Conservation (phyloP, 1,140 invertebrate species). For the Thaumatotibia leucotreta region DNA sequence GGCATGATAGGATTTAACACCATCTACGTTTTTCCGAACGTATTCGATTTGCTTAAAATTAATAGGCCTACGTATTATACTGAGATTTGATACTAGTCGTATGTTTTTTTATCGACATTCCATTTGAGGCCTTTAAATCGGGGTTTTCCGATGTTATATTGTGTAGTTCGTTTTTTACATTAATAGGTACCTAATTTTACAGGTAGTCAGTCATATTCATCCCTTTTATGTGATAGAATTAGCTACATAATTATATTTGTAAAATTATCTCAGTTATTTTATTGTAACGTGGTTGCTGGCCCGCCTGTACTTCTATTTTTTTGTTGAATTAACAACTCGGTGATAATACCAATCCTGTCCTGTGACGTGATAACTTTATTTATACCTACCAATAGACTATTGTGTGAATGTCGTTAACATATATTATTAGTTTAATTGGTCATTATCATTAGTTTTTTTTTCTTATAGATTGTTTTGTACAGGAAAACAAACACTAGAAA, state of each 20-base stretch:
- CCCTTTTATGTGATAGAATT: too few relatives aligned
- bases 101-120: not conserved
- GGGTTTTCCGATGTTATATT: not conserved
- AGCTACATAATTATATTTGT: too few relatives aligned
- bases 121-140: not conserved
- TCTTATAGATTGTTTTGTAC: not conserved
- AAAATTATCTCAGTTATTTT: not conserved
- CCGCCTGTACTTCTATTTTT: not conserved
- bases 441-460: not conserved
- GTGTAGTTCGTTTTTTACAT: too few relatives aligned
- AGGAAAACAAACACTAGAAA: not conserved
- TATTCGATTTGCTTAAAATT: slow-evolving; percentile 86
- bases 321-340: not conserved
- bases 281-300: not conserved
- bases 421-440: not conserved
- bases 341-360: not conserved
- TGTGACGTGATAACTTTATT: not conserved
- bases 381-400: not conserved
- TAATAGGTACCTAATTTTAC: too few relatives aligned
- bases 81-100: slow-evolving; percentile 80
- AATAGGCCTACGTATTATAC: slow-evolving; percentile 90
- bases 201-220: too few relatives aligned
- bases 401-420: not conserved
- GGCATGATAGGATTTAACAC: slow-evolving; percentile 86
- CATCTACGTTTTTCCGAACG: slow-evolving; percentile 85